Evolutionary conservation across 2,113 vertebrate species (phyloP), one percentile per base, ranked within the genome.

Genomic region (Pseudopipra pipra): DNA sequence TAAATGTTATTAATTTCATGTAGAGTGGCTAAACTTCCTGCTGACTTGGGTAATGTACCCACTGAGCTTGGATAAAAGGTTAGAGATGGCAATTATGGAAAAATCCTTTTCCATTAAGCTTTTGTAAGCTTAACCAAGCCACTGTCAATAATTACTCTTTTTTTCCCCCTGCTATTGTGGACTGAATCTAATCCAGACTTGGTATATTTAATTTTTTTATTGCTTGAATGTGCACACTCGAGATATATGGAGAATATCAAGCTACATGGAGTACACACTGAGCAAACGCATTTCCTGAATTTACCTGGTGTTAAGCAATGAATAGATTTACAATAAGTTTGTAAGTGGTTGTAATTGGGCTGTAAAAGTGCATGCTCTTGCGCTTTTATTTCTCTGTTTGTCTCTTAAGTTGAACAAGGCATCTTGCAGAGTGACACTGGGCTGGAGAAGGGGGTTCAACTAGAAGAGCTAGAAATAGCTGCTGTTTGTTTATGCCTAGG

Each of bases 41-140:
- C 96, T 94, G 83, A 78, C 88, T 94, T 93, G 85, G 88, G 88
- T 94, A 96, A 87, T 87, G 74, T 89, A 87, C 92, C 79, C 77
- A 68, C 73, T 89, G 92, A 90, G 92, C 76, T 89, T 76, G 95
- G 90, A 94, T 95, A 92, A 96, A 96, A 95, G 93, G 95, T 92
- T 95, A 87, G 88, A 93, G 79, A 92, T 87, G 85, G 80, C 86
- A 96, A 94, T 96, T 95, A 92, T 2, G 3, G 83, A 96, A 95
- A 92, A 89, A 89, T 72, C 80, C 54, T 94, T 95, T 93, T 94
- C 88, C 6, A 66, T 92, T 96, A 88, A 94, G 92, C 70, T 92
- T 94, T 93, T 82, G 68, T 93, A 90, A 96, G 88, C 80, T 89
- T 94, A 94, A 89, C 93, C 90, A 94, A 96, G 80, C 49, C 46